Percentiles rank a stretch among this genome's conserved stretches.
These are phyloP conservation scores for Microtus pennsylvanicus DNA, from an alignment of 2,113 vertebrate genomes.

Conservation along the genomic window DNA sequence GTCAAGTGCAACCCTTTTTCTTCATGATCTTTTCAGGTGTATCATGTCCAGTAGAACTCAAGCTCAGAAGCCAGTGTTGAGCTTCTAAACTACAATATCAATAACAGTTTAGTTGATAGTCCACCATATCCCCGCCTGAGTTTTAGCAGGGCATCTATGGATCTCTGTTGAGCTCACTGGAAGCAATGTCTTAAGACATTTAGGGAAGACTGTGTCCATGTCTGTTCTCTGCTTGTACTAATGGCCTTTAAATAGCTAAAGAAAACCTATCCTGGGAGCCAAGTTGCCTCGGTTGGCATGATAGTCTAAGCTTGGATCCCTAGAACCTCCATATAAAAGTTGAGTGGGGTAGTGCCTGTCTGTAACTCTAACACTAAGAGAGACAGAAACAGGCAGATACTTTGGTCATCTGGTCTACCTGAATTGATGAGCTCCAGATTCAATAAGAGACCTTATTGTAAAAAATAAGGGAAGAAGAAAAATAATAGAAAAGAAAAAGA, in stretches of 20 bases:
- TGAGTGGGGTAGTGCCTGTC: too few relatives aligned
- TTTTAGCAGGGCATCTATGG: not conserved
- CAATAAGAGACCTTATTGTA: too few relatives aligned
- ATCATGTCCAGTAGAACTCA: conserved; percentile 95
- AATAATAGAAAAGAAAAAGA: not conserved
- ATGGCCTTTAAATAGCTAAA: not conserved
- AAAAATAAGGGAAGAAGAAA: not conserved
- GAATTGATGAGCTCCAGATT: not conserved
- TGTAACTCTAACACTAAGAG: not conserved
- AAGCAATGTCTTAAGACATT: not conserved
- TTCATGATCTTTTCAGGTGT: conserved; percentile 95
- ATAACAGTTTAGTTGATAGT: conserved; percentile 84
- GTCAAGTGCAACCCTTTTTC: conserved; percentile 95
- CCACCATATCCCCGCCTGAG: not conserved
- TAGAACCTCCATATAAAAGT: not conserved
- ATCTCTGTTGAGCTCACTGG: not conserved
- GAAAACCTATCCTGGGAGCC: not conserved
- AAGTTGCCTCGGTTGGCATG: not conserved
- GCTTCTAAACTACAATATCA: conserved; percentile 93
- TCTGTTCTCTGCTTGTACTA: not conserved
- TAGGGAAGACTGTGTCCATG: not conserved
- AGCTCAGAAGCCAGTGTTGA: conserved; percentile 93
- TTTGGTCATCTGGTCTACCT: not conserved
- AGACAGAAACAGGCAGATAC: not conserved
- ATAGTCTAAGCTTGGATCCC: not conserved